Percentiles rank a stretch among this genome's conserved stretches.
Evolutionary conservation across 1,140 invertebrate genomes (phyloP).

Genomic region (Drosophila sp.): DNA sequence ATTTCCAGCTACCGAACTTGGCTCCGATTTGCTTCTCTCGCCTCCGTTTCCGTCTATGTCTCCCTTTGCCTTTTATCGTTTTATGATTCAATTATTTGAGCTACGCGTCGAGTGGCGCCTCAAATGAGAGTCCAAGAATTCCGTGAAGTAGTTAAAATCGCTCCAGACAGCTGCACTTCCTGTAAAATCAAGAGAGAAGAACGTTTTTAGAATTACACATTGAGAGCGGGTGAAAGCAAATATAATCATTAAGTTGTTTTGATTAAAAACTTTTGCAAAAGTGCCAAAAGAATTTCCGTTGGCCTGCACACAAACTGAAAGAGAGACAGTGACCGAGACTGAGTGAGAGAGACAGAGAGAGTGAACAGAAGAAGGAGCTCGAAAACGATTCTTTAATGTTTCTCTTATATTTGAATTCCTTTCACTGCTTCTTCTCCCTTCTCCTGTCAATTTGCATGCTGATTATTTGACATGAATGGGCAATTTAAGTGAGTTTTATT

Average conservation of each 20-base stretch:
- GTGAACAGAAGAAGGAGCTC: neutral
- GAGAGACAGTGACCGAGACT: neutral
- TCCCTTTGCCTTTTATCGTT: no score
- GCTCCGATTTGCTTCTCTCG: conserved; percentile 33
- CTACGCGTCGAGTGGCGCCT: conserved; percentile 64
- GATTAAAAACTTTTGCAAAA: conserved; percentile 74
- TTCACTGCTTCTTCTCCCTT: neutral
- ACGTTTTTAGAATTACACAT: conserved; percentile 38
- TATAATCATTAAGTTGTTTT: conserved; percentile 83
- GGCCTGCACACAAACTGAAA: conserved; percentile 9
- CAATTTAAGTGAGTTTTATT: conserved; percentile 19
- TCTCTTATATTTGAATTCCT: conserved; percentile 19
- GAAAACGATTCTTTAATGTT: conserved; percentile 45
- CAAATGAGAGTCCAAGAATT: conserved; percentile 34
- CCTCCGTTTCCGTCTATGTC: conserved; percentile 3
- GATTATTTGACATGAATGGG: neutral
- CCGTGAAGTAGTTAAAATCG: conserved; percentile 69
- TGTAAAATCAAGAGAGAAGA: conserved; percentile 35
- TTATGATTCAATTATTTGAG: conserved; percentile 80
- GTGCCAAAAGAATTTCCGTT: conserved; percentile 48
- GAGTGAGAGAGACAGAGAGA: neutral
- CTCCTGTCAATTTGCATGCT: neutral
- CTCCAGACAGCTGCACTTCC: conserved; percentile 35
- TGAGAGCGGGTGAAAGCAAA: conserved; percentile 65
- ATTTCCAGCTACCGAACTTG: conserved; percentile 48